Conservation (phyloP, 1,140 invertebrate species). For the Drosophila ercepeae region DNA sequence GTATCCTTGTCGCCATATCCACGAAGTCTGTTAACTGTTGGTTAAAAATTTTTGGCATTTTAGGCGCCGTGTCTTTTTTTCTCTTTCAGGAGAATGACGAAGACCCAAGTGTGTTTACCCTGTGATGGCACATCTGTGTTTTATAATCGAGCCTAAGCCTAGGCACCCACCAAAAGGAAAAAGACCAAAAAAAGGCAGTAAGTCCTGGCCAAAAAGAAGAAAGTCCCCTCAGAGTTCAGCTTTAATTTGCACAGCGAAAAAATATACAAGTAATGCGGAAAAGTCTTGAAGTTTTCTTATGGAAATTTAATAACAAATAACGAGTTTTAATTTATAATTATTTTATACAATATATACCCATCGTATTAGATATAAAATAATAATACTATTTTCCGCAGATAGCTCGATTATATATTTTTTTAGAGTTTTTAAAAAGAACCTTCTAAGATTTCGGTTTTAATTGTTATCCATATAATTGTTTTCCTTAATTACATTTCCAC, state of each 20-base stretch:
- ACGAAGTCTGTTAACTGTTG: conserved; percentile 58
- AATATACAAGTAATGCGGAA: no score
- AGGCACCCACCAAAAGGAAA: conserved; percentile 31
- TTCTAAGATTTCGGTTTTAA: not conserved
- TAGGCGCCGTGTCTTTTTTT: conserved; percentile 17
- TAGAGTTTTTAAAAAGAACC: not conserved
- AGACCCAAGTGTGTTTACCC: conserved; percentile 56
- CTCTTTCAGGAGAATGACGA: conserved; percentile 30
- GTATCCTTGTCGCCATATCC: conserved; percentile 21
- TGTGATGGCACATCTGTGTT: conserved; percentile 68
- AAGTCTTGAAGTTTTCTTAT: no score
- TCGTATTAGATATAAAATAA: no score
- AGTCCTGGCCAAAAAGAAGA: conserved; percentile 26
- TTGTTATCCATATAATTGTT: not conserved
- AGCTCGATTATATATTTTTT: no score
- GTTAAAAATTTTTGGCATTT: conserved; percentile 51
- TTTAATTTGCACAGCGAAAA: conserved; percentile 3
- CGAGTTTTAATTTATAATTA: no score
- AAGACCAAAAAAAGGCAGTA: conserved; percentile 31
- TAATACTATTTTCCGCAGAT: not conserved
- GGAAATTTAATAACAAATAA: no score
- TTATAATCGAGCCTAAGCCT: conserved; percentile 66
- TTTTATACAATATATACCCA: no score
- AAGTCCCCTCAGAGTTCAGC: conserved; percentile 7
- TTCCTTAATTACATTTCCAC: not conserved